Evolutionary conservation across 2,113 vertebrate genomes (phyloP).

Genomic region (Amphiprion ocellaris): DNA sequence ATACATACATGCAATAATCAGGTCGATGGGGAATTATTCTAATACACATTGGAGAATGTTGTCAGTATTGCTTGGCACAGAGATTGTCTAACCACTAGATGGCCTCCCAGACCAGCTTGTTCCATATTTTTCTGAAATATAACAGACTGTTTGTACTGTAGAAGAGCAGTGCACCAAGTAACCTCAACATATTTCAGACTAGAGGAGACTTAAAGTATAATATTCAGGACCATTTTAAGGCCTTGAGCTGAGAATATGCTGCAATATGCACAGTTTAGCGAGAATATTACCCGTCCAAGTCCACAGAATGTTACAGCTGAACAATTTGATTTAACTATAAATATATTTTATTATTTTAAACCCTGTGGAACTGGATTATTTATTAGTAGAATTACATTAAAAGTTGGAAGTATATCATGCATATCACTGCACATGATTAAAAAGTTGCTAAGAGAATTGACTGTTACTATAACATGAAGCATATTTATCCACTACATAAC

Average conservation of each 20-base stretch:
- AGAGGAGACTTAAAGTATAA: not conserved
- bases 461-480: not conserved
- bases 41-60: conserved; percentile 1
- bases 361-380: too few species aligned
- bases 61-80: not conserved
- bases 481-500: not conserved
- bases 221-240: not conserved
- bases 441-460: not conserved
- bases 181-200: not conserved
- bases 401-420: not conserved
- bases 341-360: too few species aligned
- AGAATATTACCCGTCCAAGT: not conserved
- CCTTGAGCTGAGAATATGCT: conserved; percentile 1
- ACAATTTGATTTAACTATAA: not conserved
- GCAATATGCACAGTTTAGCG: conserved; percentile 22
- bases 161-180: not conserved
- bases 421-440: not conserved
- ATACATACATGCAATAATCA: rapidly evolving
- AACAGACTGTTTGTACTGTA: not conserved
- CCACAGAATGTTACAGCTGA: not conserved
- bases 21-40: not conserved
- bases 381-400: too few species aligned
- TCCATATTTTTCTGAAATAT: not conserved
- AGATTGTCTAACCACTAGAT: conserved; percentile 62
- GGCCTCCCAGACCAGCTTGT: conserved; percentile 35